Base-by-base conservation (phyloP, 2,888 invertebrate genomes). In the Brachyptera putata region DNA sequence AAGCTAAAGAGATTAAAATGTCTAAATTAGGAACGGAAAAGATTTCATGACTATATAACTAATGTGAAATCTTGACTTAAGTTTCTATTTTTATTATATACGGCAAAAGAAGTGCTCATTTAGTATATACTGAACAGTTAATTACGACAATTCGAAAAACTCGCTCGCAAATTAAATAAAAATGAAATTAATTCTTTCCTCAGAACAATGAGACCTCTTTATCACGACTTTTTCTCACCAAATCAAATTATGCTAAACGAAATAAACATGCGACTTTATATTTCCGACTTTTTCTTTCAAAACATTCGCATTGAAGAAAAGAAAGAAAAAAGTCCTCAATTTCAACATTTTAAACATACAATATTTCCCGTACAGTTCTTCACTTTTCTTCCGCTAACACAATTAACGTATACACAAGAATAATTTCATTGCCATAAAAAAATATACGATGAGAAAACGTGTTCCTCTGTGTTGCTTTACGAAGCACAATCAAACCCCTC, bases 401-500 rank as follows among this genome's bases (percentile, higher is more conserved):
- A 63, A 60, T 63, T 63, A 63, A 57, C 53, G 57, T 63, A 18
- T 36, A 30, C 18, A 16, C 55, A 39, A 60, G 60, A 57, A 63
- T 63, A 63, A 63, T 63, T 55, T 55, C 63, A 63, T 63, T 63
- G 63, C 49, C 57, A 56, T 58, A 58, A 58, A 61, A 61, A n/a
- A n/a, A 61, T 58, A 61, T 30, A 49, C 30, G 30, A 36, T 25
- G 57, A 37, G 36, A 11, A 7, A 58, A 25, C 43, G 60, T 36
- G 46, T 41, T 55, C 57, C 56, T n/a, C n/a, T n/a, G n/a, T n/a
- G n/a, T n/a, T n/a, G n/a, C n/a, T 57, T 61, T 62, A 53, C 56
- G 60, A 48, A 60, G 65, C 65, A 64, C 65, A 66, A 63, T 66
- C 66, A 58, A 65, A 66, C 39, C 48, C 56, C 63, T 48, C 25